Evolutionary conservation across 2,113 vertebrate species (phyloP).

Genomic region (Pluvianellus socialis): DNA sequence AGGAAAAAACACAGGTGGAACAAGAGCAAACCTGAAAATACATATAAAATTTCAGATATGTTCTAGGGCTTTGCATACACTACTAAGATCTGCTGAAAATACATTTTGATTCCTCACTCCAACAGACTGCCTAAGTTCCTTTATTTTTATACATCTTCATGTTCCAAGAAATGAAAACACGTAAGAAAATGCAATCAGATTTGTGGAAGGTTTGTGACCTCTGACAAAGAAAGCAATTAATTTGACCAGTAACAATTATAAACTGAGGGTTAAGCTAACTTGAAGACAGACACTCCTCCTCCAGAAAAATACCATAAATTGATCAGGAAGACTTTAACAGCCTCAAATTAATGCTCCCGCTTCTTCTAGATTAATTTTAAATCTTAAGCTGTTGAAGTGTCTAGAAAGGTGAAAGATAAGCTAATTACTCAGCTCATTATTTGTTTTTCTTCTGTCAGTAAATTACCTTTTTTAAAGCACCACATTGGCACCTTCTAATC

Average conservation of each 20-base stretch:
- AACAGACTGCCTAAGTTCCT: background rate
- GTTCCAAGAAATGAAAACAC: background rate
- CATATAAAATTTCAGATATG: background rate
- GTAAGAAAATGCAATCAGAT: background rate
- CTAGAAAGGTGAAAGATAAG: background rate
- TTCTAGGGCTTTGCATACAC: accelerated
- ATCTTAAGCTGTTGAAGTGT: background rate
- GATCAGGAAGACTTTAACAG: background rate
- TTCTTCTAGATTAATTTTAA: background rate
- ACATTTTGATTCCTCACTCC: background rate
- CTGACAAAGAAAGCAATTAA: background rate
- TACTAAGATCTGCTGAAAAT: background rate
- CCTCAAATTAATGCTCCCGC: background rate
- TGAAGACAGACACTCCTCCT: background rate
- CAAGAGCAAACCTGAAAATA: background rate
- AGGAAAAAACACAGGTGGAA: background rate
- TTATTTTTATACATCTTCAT: background rate
- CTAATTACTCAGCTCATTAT: background rate
- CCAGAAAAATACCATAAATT: background rate
- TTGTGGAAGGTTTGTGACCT: background rate
- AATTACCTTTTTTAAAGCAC: background rate
- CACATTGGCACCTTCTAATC: background rate
- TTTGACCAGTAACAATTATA: background rate
- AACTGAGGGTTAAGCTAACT: background rate
- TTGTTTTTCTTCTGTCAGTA: background rate